phyloP scores from a whole-genome alignment of 2,113 vertebrate genomes.

The Esox niger region DNA sequence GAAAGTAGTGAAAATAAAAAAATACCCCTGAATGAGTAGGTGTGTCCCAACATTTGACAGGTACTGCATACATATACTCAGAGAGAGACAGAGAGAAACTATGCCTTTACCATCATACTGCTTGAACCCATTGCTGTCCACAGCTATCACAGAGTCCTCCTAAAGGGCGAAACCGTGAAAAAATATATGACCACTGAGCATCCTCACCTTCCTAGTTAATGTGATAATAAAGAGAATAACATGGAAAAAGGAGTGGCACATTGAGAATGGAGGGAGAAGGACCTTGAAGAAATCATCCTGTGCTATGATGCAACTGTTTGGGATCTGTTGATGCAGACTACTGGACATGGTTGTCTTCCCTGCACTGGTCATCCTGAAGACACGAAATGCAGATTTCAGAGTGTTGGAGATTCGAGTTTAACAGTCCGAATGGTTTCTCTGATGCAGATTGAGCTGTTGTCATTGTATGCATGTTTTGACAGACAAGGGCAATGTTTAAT shows the following conservation, averaged over 20 bases:
- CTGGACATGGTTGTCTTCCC: slow-evolving; percentile 88
- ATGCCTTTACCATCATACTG: slow-evolving; percentile 86
- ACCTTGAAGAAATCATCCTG: slow-evolving; percentile 97
- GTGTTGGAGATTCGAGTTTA: too few species aligned
- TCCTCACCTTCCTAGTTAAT: neutral
- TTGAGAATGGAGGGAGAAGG: slow-evolving; percentile 16
- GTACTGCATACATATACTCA: too few species aligned
- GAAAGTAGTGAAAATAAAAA: too few species aligned
- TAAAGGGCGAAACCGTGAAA: slow-evolving; percentile 52
- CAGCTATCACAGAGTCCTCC: slow-evolving; percentile 81
- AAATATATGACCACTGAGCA: neutral
- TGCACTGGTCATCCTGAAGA: slow-evolving; percentile 86
- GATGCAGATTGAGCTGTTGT: too few species aligned
- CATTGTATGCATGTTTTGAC: too few species aligned
- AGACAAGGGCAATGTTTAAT: too few species aligned
- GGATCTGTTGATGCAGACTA: slow-evolving; percentile 76
- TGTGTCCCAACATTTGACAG: neutral
- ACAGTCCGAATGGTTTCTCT: too few species aligned
- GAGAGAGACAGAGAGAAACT: slow-evolving; percentile 4
- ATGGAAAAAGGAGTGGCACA: neutral
- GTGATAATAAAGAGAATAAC: neutral
- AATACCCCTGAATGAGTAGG: too few species aligned
- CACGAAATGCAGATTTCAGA: slow-evolving; percentile 1
- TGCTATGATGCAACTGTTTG: slow-evolving; percentile 81
- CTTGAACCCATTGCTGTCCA: slow-evolving; percentile 85